A percentile compares a stretch with the other conserved stretches of the same genome.
Conservation (phyloP, 2,888 invertebrate species). For the Volucella inanis region DNA sequence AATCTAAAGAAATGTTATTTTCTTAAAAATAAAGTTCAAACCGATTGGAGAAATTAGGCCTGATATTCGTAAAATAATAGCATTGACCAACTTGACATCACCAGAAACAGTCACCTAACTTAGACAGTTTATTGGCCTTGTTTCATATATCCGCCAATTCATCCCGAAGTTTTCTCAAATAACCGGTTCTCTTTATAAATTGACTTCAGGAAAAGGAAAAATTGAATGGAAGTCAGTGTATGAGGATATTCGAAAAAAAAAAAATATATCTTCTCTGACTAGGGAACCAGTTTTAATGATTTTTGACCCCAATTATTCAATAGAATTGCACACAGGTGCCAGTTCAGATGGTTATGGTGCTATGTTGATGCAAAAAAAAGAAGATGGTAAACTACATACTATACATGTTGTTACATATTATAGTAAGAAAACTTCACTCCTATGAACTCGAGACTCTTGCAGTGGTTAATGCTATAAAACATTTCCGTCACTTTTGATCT, state of each 20-base stretch:
- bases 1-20: too few species aligned
- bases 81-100: too few species aligned
- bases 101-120: too few species aligned
- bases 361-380: slow-evolving; percentile 15
- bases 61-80: too few species aligned
- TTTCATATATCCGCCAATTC: slow-evolving; percentile 2
- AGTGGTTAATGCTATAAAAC: slow-evolving; percentile 10
- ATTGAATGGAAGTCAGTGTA: slow-evolving; percentile 6
- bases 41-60: too few species aligned
- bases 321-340: slow-evolving; percentile 64
- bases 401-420: not conserved
- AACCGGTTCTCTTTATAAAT: not conserved
- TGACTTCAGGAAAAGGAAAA: not conserved
- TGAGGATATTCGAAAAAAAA: slow-evolving; percentile 38
- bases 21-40: too few species aligned
- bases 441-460: slow-evolving; percentile 30
- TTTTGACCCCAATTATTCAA: slow-evolving; percentile 63
- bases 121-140: slow-evolving; percentile 1
- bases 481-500: not conserved
- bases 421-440: slow-evolving; percentile 30
- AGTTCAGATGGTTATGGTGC: slow-evolving; percentile 39
- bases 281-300: slow-evolving; percentile 64
- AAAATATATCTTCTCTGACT: slow-evolving; percentile 37
- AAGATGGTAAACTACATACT: not conserved
- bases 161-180: not conserved